These are phyloP conservation scores for Cyanoramphus novaezelandiae DNA, from an alignment of 2,113 vertebrate species.

Conservation along the genomic window DNA sequence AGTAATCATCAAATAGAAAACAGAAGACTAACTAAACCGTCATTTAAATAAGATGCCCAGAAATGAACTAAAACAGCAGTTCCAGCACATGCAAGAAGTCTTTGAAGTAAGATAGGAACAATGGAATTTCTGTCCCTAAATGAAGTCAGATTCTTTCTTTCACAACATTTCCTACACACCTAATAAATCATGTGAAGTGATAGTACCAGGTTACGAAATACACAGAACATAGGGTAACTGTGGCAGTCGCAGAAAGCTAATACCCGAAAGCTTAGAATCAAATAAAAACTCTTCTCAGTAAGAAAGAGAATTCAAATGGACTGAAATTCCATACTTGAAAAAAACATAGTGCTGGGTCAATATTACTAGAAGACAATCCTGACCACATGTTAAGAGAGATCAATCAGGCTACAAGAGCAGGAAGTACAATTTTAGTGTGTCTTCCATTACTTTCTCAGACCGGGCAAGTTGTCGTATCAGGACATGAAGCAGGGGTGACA, in stretches of 20 bases:
- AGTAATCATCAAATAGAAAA: background rate
- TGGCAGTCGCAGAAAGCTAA: background rate
- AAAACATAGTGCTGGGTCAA: background rate
- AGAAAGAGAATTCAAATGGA: background rate
- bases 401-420: background rate
- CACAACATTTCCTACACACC: background rate
- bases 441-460: background rate
- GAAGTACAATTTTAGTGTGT: constrained; percentile 13
- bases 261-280: background rate
- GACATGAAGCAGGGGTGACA: background rate
- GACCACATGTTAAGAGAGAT: background rate
- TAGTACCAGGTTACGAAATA: background rate
- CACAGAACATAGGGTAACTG: background rate
- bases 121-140: background rate
- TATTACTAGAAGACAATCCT: background rate
- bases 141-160: background rate
- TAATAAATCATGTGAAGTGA: background rate
- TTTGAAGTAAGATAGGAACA: background rate
- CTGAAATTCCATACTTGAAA: background rate
- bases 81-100: background rate
- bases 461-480: background rate
- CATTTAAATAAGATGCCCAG: background rate
- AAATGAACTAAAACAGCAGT: background rate
- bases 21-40: background rate
- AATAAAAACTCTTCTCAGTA: background rate